These are phyloP conservation scores for Drosophila leontia DNA, from an alignment of 1,140 invertebrate species.

Conservation along the genomic window DNA sequence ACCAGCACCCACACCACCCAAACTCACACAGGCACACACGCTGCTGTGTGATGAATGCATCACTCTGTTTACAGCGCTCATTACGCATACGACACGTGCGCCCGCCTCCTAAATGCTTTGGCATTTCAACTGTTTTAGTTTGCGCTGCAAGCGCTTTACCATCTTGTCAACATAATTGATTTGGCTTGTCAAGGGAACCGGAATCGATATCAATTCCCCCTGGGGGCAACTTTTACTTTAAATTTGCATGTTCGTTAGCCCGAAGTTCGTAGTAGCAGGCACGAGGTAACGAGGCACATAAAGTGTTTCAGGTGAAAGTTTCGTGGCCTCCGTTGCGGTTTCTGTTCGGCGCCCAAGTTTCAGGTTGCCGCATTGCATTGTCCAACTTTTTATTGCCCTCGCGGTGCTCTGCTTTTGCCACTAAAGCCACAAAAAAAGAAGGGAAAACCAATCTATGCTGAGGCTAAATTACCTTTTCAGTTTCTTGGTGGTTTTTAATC, in stretches of 20 bases:
- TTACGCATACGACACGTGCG: slow-evolving; percentile 50
- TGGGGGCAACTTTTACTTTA: slow-evolving; percentile 13
- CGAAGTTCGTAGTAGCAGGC: slow-evolving; percentile 7
- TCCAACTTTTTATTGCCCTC: slow-evolving; percentile 43
- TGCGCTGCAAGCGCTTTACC: slow-evolving; percentile 3
- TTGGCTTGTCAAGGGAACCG: slow-evolving; percentile 16
- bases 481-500: slow-evolving; percentile 10
- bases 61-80: slow-evolving; percentile 26
- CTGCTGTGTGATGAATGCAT: slow-evolving; percentile 29
- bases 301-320: slow-evolving; percentile 47
- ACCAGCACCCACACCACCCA: not conserved
- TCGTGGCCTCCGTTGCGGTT: slow-evolving; percentile 39
- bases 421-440: slow-evolving; percentile 1
- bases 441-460: slow-evolving; percentile 4
- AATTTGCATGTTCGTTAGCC: slow-evolving; percentile 29
- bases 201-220: slow-evolving; percentile 19
- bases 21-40: not conserved
- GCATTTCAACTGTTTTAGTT: slow-evolving; percentile 25
- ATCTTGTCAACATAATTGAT: slow-evolving; percentile 44
- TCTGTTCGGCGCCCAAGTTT: slow-evolving; percentile 23
- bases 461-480: slow-evolving; percentile 13
- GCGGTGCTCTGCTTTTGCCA: slow-evolving; percentile 27
- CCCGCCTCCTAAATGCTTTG: slow-evolving; percentile 23
- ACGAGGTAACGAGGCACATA: slow-evolving; percentile 28
- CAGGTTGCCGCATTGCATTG: slow-evolving; percentile 40